Percentiles rank a stretch among this genome's conserved stretches.
Evolutionary conservation across 2,797 vertebrate genomes (phyloP).

Genomic region (Chrysocyon brachyurus): DNA sequence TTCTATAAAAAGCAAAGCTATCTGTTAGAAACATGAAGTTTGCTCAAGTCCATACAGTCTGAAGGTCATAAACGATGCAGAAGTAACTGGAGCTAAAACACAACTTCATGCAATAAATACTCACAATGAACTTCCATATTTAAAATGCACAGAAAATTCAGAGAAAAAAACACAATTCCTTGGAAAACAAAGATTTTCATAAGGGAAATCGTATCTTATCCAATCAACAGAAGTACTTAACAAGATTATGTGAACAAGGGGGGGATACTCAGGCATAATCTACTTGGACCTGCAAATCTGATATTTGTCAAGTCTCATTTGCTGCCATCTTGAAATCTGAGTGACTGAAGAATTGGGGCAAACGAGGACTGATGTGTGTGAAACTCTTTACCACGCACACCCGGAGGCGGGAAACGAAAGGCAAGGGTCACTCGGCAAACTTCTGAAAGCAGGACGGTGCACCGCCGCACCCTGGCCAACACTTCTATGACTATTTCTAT

Average conservation of each 20-base stretch:
- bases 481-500: not conserved
- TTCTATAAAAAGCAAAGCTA: conserved; percentile 36
- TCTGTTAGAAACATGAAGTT: not conserved
- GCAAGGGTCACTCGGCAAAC: not conserved
- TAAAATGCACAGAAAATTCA: not conserved
- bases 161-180: not conserved
- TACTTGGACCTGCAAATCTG: not conserved
- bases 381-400: not conserved
- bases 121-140: not conserved
- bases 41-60: not conserved
- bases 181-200: not conserved
- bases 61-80: not conserved
- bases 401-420: not conserved
- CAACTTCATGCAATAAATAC: not conserved
- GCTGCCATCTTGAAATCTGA: not conserved
- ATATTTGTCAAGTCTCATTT: not conserved
- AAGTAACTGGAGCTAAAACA: not conserved
- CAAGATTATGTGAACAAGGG: not conserved
- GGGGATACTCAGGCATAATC: not conserved
- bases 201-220: not conserved
- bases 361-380: not conserved
- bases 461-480: not conserved
- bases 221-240: not conserved
- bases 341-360: not conserved
- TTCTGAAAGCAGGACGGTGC: not conserved